Evolutionary conservation across 2,113 vertebrate genomes (phyloP), one percentile per base, ranked within the genome.

Genomic region (Hylia prasina): DNA sequence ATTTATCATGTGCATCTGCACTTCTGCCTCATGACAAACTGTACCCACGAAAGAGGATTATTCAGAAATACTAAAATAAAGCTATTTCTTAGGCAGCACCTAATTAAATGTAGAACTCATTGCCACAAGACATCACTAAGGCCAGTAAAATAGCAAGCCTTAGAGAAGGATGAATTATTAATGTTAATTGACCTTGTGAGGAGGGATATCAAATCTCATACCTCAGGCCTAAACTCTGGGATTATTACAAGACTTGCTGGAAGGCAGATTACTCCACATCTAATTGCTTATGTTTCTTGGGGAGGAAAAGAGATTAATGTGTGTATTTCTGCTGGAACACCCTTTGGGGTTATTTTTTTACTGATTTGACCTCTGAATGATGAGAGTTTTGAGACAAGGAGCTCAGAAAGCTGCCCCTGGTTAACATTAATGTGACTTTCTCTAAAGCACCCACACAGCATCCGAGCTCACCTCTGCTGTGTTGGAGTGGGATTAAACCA

Each of bases 141-240:
- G 82, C 77, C 81, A 68, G 84, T 65, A 22, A 91, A 94, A 89
- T 33, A 82, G 51, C 69, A 95, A 82, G 90, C 89, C 82, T 92
- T 47, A 70, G 91, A 89, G 86, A 76, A 92, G 66, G 81, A 89
- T 95, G 79, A 94, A 94, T 96, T 96, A 95, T 94, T 95, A 90
- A 94, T 95, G 92, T 82, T 93, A 92, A 94, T 93, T 95, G 94
- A 94, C 90, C 92, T 93, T 95, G 80, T 66, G 86, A 93, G 60
- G 76, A 83, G 60, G 89, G 40, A 78, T 90, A 87, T 71, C 68
- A 91, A 91, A 66, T 86, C 87, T 94, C 69, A 39, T 81, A 94
- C 94, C 94, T 92, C 83, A 53, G 93, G 89, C 61, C 73, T 87
- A 89, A 96, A 91, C 80, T 95, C 89, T 94, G 89, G 76, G 89